Evolutionary conservation across 2,888 invertebrate genomes (phyloP).

Genomic region (Ctenicera cuprea): DNA sequence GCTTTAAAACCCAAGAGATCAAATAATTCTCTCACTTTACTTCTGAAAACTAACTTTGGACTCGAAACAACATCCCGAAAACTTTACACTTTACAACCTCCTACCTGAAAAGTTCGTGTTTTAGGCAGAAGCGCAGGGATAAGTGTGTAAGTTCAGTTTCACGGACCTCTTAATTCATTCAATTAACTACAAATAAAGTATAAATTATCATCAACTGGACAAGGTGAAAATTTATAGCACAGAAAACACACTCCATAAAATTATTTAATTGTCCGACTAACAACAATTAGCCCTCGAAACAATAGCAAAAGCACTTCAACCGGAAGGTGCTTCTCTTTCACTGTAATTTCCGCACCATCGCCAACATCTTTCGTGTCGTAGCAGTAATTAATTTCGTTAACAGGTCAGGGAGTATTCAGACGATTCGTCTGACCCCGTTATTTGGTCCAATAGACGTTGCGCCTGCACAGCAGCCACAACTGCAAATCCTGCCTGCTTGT

Average conservation of each 20-base stretch:
- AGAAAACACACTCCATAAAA: slow-evolving; percentile 3
- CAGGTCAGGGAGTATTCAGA: slow-evolving; percentile 32
- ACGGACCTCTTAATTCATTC: slow-evolving; percentile 1
- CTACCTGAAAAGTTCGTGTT: slow-evolving; percentile 1
- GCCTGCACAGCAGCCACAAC: background rate
- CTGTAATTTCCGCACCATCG: slow-evolving; percentile 37
- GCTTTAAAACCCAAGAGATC: too few species aligned
- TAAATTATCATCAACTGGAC: slow-evolving; percentile 20
- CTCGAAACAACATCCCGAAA: slow-evolving; percentile 5
- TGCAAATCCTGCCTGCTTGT: background rate
- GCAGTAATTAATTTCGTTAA: slow-evolving; percentile 42
- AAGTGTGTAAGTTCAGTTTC: slow-evolving; percentile 11
- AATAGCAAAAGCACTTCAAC: slow-evolving; percentile 27
- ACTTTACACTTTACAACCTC: slow-evolving; percentile 10
- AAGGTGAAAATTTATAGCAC: slow-evolving; percentile 9
- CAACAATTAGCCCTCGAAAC: slow-evolving; percentile 15
- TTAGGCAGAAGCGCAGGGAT: slow-evolving; percentile 14
- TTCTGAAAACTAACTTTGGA: slow-evolving; percentile 10
- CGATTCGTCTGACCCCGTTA: slow-evolving; percentile 25
- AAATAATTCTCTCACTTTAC: background rate
- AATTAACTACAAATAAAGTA: background rate
- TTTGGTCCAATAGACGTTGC: background rate
- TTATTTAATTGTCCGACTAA: slow-evolving; percentile 36
- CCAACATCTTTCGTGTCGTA: slow-evolving; percentile 35
- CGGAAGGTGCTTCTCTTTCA: slow-evolving; percentile 29